These are phyloP conservation scores for Machimus rusticus DNA, from an alignment of 2,888 invertebrate genomes.

Conservation along the genomic window DNA sequence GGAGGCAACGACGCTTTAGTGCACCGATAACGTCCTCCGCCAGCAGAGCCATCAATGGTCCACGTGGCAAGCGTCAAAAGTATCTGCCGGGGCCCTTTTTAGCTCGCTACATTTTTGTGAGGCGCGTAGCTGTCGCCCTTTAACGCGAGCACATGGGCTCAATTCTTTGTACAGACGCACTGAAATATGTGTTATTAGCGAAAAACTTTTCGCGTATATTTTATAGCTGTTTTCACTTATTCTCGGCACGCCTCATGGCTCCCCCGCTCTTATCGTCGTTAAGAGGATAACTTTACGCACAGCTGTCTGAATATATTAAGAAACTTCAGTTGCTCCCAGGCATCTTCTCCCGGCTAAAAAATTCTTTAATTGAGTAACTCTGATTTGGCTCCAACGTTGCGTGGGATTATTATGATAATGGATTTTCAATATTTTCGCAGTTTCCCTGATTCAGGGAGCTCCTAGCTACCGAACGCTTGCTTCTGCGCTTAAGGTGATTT, in stretches of 20 bases:
- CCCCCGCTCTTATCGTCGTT: background rate
- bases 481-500: background rate
- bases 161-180: background rate
- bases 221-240: background rate
- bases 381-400: background rate
- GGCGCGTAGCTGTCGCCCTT: background rate
- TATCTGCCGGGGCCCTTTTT: background rate
- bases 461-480: background rate
- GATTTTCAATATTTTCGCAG: background rate
- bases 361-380: conserved; percentile 30
- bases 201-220: conserved; percentile 2
- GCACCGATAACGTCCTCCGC: background rate
- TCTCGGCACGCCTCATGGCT: background rate
- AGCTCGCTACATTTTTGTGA: background rate
- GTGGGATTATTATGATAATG: conserved; percentile 15
- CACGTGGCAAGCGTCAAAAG: background rate
- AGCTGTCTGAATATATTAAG: conserved; percentile 29
- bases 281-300: conserved; percentile 18
- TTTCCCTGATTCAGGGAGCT: background rate
- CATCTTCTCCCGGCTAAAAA: background rate
- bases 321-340: background rate
- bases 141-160: background rate
- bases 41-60: background rate
- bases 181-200: background rate
- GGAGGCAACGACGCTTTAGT: background rate